Base-by-base conservation (phyloP, 30 jellyfish, hydroid and myxozoan species). In the Cassiopea xamachana region DNA sequence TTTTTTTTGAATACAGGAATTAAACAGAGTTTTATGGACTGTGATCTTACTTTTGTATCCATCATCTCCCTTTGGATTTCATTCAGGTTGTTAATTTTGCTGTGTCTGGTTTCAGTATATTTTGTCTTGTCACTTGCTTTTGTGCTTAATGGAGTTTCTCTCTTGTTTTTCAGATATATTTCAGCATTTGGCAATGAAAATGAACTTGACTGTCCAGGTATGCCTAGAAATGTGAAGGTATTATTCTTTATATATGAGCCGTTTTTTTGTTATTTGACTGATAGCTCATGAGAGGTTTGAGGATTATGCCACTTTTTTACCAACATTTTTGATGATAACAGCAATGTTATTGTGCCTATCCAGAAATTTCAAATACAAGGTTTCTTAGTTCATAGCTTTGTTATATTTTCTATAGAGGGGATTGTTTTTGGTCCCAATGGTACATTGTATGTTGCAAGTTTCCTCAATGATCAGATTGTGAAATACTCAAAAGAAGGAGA, bases 181-280 rank as follows among this genome's bases (percentile, higher is more conserved):
- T 43, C 79, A 1, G 62, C 84, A 12, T 84, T 84, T 84, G 92
- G 92, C 14, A 84, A 84, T 74, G 92, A 84, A 84, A 74, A 84
- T 73, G 92, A 84, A 74, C 86, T 84, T 14, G 86, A 84, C 69
- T 84, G 92, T 60, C 92, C 92, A 84, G 92, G 92, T 84, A n/a
- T 12, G 62, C 43, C 19, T 14, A 19, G 2, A 67, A 4, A 15
- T 67, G 8, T 4, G 19, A 16, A 14, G 76, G 15, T 67, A 67
- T 15, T 19, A 67, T 16, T 27, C 39, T 27, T 27, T 27, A 27
- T 27, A 27, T 27, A 27, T 27, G 39, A 27, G 39, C 39, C 39
- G 39, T 27, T 27, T 27, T 27, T 27, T 27, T 27, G 39, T 27
- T 27, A 27, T 27, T 27, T 27, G 39, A 27, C 39, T 27, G 39